Evolutionary conservation across 2,797 vertebrate genomes (phyloP), one percentile per base, ranked within the genome.

Genomic region (Loris lydekkerianus): DNA sequence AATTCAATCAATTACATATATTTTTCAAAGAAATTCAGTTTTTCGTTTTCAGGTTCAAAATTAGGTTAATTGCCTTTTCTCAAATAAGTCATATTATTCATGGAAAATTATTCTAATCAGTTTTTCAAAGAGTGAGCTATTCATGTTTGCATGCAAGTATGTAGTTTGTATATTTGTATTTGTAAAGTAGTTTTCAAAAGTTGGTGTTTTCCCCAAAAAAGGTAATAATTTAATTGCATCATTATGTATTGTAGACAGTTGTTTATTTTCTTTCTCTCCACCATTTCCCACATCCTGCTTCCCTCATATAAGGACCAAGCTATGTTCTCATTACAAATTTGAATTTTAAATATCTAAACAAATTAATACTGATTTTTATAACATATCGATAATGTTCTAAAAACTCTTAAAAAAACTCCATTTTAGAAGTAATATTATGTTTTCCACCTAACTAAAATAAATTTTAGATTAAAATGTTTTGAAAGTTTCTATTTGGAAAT

Each of bases 381-480:
- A 61, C 46, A 89, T 92, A 18, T 29, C 77, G 1, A 31, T 83
- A 73, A 58, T n/a, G 69, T 40, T 40, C 40, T 40, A 40, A 40
- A 40, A 40, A 72, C 29, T 20, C 72, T 58, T n/a, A 73, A 91
- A 89, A 80, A 34, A 34, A 49, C 17, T 40, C 60, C 77, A 27
- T 20, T 70, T 89, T 65, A 81, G 15, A 89, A 85, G 31, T 58
- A 73, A 46, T 90, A 80, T n/a, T 37, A 69, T 56, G 31, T 61
- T 88, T 91, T 88, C 60, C 46, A 67, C 3, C 4, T 56, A 60
- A 46, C 70, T 11, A 43, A 94, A 95, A 91, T 86, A 86, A 85
- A 86, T 69, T 92, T 83, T 72, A 58, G 7, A n/a, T 76, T 87
- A 84, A 92, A 43, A 6, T 90, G 14, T 80, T 95, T 89, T 78